A percentile compares a stretch with the other conserved stretches of the same genome.
phyloP scores from a whole-genome alignment of 2,113 vertebrate genomes.

The Orthonyx spaldingii region DNA sequence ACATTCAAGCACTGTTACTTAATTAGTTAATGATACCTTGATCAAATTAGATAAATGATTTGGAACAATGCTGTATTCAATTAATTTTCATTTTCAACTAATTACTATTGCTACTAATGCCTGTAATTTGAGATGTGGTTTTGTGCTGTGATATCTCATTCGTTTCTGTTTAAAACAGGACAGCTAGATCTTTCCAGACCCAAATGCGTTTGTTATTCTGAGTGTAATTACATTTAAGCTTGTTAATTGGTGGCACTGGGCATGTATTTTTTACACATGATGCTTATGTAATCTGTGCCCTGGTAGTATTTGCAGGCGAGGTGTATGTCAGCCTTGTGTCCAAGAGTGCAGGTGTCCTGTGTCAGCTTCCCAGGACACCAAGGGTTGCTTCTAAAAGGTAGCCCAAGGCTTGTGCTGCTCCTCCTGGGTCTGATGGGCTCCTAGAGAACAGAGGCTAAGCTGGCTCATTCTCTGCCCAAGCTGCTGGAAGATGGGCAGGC shows the following conservation, averaged over 20 bases:
- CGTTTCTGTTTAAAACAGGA: neutral
- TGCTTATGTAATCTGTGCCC: neutral
- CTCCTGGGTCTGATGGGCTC: neutral
- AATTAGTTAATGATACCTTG: conserved; percentile 45
- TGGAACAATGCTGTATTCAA: conserved; percentile 14
- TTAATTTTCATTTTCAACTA: conserved; percentile 38
- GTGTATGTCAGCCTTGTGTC: neutral
- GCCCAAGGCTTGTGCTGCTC: neutral
- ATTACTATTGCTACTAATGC: conserved; percentile 5
- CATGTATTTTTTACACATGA: accelerated
- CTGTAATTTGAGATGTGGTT: neutral
- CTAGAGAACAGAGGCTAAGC: neutral
- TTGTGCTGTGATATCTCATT: neutral
- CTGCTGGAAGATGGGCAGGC: neutral
- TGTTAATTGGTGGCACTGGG: neutral
- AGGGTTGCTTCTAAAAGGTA: neutral
- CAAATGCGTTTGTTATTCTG: neutral
- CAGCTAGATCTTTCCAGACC: neutral
- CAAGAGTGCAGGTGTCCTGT: neutral
- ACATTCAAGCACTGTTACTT: neutral
- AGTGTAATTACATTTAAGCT: neutral
- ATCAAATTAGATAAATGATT: conserved; percentile 44
- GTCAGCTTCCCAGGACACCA: neutral
- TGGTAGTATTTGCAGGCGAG: neutral
- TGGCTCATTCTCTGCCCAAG: neutral